phyloP scores from a whole-genome alignment of 2,113 vertebrate genomes.

The Gavia stellata region DNA sequence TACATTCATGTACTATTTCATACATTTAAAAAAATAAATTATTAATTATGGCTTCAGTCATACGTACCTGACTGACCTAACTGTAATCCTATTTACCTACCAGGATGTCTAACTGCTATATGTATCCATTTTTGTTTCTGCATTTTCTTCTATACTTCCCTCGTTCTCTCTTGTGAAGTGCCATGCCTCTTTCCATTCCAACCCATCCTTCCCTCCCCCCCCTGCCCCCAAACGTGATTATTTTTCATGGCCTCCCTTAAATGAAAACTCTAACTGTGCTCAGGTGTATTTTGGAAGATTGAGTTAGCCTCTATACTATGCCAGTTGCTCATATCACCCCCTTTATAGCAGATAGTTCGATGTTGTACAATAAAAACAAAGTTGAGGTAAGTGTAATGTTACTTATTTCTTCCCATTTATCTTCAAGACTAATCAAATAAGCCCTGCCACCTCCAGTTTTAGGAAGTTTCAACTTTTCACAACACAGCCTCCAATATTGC shows the following conservation, averaged over 20 bases:
- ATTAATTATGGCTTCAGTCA: neutral
- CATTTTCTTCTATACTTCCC: neutral
- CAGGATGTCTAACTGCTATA: neutral
- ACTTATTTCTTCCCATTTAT: neutral
- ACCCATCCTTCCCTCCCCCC: no score
- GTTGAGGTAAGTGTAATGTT: neutral
- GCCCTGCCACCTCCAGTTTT: neutral
- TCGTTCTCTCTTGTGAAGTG: neutral
- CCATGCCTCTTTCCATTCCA: neutral
- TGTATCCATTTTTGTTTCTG: neutral
- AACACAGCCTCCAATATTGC: neutral
- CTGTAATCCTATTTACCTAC: neutral
- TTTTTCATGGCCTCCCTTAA: neutral
- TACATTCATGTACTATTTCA: neutral
- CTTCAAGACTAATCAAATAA: neutral
- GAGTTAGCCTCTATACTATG: neutral
- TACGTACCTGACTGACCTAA: neutral
- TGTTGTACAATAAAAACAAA: neutral
- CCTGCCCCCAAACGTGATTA: no score
- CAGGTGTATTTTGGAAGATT: neutral
- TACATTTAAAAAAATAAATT: neutral
- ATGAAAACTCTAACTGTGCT: neutral
- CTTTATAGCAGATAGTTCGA: neutral
- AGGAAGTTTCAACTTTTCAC: neutral
- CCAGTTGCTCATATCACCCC: neutral